phyloP scores from a whole-genome alignment of 2,797 vertebrate genomes.

The Otolemur crassicaudatus region DNA sequence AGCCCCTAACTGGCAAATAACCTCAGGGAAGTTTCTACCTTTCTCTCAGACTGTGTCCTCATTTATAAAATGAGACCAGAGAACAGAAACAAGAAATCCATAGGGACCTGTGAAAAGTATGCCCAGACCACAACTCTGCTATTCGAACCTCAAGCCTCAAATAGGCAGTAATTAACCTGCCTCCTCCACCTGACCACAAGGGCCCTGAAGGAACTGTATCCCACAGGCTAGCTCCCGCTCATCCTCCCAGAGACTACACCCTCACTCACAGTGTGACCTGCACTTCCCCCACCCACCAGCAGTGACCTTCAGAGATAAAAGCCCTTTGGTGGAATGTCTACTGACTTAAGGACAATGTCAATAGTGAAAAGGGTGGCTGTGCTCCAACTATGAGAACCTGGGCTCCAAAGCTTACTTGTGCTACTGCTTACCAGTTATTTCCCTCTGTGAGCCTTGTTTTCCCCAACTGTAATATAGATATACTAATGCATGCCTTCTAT shows the following conservation, averaged over 20 bases:
- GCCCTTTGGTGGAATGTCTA: background rate
- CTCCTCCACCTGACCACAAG: background rate
- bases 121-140: background rate
- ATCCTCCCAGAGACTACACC: background rate
- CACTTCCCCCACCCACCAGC: background rate
- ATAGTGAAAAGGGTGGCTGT: background rate
- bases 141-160: background rate
- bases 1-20: background rate
- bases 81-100: background rate
- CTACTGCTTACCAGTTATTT: fast-evolving
- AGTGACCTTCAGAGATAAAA: background rate
- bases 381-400: background rate
- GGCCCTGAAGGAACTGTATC: background rate
- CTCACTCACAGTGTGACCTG: background rate
- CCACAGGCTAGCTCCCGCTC: background rate
- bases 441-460: background rate
- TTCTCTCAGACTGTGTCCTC: background rate
- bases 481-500: background rate
- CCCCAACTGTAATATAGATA: background rate
- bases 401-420: background rate
- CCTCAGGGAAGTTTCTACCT: background rate
- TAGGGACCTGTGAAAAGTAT: background rate
- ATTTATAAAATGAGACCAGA: background rate
- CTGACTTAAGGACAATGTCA: background rate
- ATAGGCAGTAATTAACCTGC: background rate